Base-by-base conservation (phyloP, 2,113 vertebrate species). In the Colossoma macropomum region DNA sequence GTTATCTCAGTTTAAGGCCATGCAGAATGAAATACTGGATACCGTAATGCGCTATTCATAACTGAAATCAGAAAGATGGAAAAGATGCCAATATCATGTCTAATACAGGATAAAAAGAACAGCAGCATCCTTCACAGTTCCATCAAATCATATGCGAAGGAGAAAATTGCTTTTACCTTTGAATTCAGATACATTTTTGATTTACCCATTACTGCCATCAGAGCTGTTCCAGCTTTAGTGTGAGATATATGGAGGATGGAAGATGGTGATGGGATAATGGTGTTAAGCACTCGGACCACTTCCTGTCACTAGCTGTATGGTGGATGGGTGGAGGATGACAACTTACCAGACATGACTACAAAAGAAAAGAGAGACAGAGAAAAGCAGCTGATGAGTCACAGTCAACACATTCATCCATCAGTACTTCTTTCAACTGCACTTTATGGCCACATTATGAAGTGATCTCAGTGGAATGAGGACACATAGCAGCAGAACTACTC, bases 261-360 rank as follows among this genome's bases (percentile, higher is more conserved):
- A 93, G 95, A 96, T 97, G 94, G 66, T 69, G 95, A 95, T 96
- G 96, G 89, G 32, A 80, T 48, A 71, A 89, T 91, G 90, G 93
- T 94, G 80, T 76, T 94, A 66, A 63, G 28, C 23, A 69, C 32
- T 93, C 94, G 94, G 95, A 96, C 95, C 96, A 94, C 95, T 93
- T 96, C 96, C 93, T 93, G 93, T 95, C 95, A 96, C 96, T 96
- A 95, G 95, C 87, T 96, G 93, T 94, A 91, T 95, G 95, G 96
- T 94, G 94, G 96, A 96, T 94, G 96, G 96, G 95, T 97, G 96
- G 96, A 91, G 94, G 96, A 96, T 95, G 97, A 98, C 95, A 98
- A 99, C 98, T 99, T 99, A 99, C 98, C 98, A 98, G 97, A 97
- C 92, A 96, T 90, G 95, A 99, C 98, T 99, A 96, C 96, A 98